Evolutionary conservation across 1,140 invertebrate genomes (phyloP).

Genomic region (Batillaria attramentaria): DNA sequence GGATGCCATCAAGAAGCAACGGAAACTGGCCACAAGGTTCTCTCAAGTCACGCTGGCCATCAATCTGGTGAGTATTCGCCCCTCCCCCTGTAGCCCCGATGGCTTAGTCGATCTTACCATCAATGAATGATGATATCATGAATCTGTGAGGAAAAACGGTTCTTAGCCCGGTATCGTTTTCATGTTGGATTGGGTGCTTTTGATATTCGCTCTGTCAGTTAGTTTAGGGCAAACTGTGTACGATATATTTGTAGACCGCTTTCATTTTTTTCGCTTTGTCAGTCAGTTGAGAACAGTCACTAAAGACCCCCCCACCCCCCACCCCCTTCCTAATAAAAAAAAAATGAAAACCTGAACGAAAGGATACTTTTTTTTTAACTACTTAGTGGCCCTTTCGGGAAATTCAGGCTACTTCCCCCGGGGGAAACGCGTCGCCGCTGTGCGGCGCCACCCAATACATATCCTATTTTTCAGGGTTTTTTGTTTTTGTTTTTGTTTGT

Average conservation of each 20-base stretch:
- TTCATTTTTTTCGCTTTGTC: too few relatives aligned
- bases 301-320: too few relatives aligned
- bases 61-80: conserved; percentile 54
- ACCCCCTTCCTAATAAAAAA: too few relatives aligned
- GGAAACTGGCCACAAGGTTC: not conserved
- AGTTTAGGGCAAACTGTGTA: not conserved
- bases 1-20: conserved; percentile 13
- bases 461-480: not conserved
- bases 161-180: not conserved
- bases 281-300: too few relatives aligned
- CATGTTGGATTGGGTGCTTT: not conserved
- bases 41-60: conserved; percentile 47
- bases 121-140: not conserved
- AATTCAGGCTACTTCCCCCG: too few relatives aligned
- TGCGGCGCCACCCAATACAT: not conserved
- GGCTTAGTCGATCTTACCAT: not conserved
- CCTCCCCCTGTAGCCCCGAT: too few relatives aligned
- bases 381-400: too few relatives aligned
- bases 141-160: not conserved
- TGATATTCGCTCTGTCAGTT: not conserved
- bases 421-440: too few relatives aligned
- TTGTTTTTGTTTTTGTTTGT: not conserved
- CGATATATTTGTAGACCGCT: not conserved
- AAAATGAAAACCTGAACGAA: too few relatives aligned
- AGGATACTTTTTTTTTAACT: too few relatives aligned